These are phyloP conservation scores for Platyura marginata DNA, from an alignment of 1,140 invertebrate species.

Conservation along the genomic window DNA sequence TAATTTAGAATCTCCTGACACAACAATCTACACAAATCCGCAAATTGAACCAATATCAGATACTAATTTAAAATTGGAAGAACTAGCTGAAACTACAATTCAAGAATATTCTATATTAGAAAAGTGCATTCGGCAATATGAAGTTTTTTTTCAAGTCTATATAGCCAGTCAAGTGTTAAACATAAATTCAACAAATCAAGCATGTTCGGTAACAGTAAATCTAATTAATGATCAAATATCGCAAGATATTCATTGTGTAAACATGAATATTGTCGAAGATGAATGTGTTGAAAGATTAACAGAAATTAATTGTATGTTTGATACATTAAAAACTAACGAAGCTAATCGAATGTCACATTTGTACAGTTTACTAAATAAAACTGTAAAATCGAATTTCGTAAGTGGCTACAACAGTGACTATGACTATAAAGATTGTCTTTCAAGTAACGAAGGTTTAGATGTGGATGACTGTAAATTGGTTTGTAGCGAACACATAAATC, in stretches of 20 bases:
- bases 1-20: background rate
- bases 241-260: background rate
- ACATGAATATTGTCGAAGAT: too few species aligned
- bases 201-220: conserved; percentile 10
- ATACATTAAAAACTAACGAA: conserved; percentile 15
- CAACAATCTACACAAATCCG: background rate
- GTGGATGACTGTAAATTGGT: background rate
- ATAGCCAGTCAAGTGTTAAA: conserved; percentile 13
- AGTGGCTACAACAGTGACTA: conserved; percentile 6
- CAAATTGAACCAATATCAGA: background rate
- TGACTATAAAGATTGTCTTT: conserved; percentile 3
- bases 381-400: conserved; percentile 4
- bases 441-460: background rate
- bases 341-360: conserved; percentile 16
- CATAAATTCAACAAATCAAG: background rate
- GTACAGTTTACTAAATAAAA: conserved; percentile 14
- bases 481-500: conserved; percentile 7
- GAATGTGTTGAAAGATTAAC: too few species aligned
- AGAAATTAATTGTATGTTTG: conserved; percentile 19
- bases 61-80: background rate
- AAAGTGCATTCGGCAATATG: conserved; percentile 46
- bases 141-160: conserved; percentile 33
- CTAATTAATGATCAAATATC: conserved; percentile 3
- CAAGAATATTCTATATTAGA: conserved; percentile 30
- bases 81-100: background rate